A percentile compares a stretch with the other conserved stretches of the same genome.
Evolutionary conservation across 2,797 vertebrate genomes (phyloP).

Genomic region (Valencia hispanica): DNA sequence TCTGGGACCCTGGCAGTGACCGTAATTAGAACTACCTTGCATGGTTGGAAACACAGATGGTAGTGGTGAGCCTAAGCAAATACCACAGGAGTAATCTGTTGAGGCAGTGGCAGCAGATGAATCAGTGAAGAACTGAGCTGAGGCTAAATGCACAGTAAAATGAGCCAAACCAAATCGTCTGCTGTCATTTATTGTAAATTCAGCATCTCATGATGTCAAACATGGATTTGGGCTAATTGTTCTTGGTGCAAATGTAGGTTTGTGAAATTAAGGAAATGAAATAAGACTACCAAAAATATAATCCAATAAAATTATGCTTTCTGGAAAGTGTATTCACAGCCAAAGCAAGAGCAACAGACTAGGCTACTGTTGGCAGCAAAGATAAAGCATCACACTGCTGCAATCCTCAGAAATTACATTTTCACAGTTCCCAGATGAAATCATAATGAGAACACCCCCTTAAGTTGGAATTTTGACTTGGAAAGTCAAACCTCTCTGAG

Average conservation of each 20-base stretch:
- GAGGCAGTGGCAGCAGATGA: slow-evolving; percentile 58
- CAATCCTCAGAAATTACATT: too few relatives aligned
- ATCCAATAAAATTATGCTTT: slow-evolving; percentile 19
- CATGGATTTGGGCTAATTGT: background rate
- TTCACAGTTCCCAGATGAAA: too few relatives aligned
- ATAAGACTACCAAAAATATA: slow-evolving; percentile 3
- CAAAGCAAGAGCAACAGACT: background rate
- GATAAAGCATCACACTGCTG: background rate
- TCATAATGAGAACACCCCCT: too few relatives aligned
- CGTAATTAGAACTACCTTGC: slow-evolving; percentile 74
- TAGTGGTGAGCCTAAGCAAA: slow-evolving; percentile 68
- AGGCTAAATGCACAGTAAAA: slow-evolving; percentile 45
- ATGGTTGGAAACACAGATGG: slow-evolving; percentile 82
- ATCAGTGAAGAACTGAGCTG: slow-evolving; percentile 69
- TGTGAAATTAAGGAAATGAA: slow-evolving; percentile 27
- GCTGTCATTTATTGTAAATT: slow-evolving; percentile 1
- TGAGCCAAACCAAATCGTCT: background rate
- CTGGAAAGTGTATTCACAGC: background rate
- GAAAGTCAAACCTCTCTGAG: background rate
- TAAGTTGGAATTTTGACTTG: too few relatives aligned
- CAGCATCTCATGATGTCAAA: background rate
- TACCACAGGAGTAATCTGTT: slow-evolving; percentile 66
- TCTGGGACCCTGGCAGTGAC: slow-evolving; percentile 69
- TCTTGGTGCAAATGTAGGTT: background rate
- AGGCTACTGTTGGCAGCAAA: background rate